phyloP scores from a whole-genome alignment of 2,797 vertebrate genomes.

The Tokudaia muenninki region DNA sequence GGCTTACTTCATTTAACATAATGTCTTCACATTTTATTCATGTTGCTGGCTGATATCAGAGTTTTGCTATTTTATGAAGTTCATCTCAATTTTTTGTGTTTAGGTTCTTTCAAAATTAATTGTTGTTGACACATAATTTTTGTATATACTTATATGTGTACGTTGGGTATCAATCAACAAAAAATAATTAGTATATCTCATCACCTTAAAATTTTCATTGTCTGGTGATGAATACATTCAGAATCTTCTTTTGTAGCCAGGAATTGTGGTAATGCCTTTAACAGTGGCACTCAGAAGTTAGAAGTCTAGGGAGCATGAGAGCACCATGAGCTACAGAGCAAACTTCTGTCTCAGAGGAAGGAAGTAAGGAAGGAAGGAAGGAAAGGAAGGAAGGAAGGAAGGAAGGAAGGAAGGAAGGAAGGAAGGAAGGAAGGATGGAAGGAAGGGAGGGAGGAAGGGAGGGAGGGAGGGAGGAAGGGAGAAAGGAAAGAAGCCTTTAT shows the following conservation, averaged over 20 bases:
- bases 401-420: fast-evolving
- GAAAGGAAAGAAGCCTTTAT: background rate
- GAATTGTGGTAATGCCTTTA: background rate
- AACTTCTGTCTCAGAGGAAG: background rate
- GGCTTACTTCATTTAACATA: background rate
- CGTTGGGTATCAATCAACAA: background rate
- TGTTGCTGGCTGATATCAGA: background rate
- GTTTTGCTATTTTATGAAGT: constrained; percentile 5
- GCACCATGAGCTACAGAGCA: background rate
- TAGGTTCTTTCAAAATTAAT: background rate
- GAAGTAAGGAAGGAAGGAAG: too few species aligned
- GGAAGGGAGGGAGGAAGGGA: too few species aligned
- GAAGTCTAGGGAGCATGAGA: background rate
- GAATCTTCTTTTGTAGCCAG: background rate
- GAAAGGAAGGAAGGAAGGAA: too few species aligned
- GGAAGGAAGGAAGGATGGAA: too few species aligned
- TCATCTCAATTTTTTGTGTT: background rate
- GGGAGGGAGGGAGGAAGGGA: too few species aligned
- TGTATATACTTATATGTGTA: background rate
- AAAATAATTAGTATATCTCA: background rate
- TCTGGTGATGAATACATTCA: background rate
- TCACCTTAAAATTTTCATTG: background rate
- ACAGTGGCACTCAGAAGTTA: background rate
- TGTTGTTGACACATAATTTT: background rate
- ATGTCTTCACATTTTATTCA: background rate